Evolutionary conservation across 1,140 invertebrate species (phyloP), one percentile per base, ranked within the genome.

Genomic region (Amyelois transitella): DNA sequence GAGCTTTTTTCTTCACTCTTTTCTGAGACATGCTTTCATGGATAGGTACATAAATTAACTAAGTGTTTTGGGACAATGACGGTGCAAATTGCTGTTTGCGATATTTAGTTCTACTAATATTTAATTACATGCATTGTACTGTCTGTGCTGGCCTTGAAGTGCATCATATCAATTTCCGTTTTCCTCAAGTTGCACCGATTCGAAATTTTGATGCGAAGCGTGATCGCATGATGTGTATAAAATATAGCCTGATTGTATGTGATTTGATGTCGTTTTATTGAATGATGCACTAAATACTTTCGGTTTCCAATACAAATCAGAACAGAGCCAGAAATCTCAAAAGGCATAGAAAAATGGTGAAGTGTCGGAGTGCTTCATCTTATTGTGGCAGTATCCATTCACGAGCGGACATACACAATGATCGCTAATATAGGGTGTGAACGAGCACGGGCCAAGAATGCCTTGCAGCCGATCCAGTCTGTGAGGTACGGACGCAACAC

Each of bases 1-100:
- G 72, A 84, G 72, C 74, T 64, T 71, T 58, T 71, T 58, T 66
- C 59, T 72, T 79, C 75, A 80, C 73, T 84, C 77, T 65, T 72
- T 86, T 87, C 83, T 86, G 85, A 88, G 85, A 88, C 85, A 88
- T 88, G 85, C 83, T 88, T 88, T 86, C 85, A 69, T 88, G 81
- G 85, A 85, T 80, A 63, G 32, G 32, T 62, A 71, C 64, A 75
- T 67, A 67, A 60, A 61, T 64, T 66, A 75, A 71, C 78, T 84
- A 83, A 69, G 80, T 85, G 81, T 84, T 80, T 58, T 54, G 62
- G 75, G 73, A 72, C 69, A 68, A 81, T 82, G 83, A 80, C 65
- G 69, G 84, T 87, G 81, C 84, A 81, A 55, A 60, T 84, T 78
- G 73, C 72, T 59, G 61, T 80, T 79, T 82, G 75, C 79, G 68